Evolutionary conservation across 2,113 vertebrate species (phyloP), one percentile per base, ranked within the genome.

Genomic region (Oceanites oceanicus): DNA sequence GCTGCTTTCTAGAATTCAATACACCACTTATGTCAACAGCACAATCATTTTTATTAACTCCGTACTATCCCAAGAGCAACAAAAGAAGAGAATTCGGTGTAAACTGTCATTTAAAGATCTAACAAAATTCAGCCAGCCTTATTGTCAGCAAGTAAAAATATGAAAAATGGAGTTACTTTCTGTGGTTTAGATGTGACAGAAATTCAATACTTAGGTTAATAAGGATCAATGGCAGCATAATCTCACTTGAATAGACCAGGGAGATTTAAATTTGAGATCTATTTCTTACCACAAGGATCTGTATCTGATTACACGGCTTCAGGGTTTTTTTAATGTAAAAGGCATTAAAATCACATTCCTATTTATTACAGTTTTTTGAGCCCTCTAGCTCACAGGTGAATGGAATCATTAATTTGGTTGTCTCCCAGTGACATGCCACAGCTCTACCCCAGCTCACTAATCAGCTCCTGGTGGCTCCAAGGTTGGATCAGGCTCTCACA

Each of bases 161-260:
- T 75, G 90, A 86, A 84, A 95, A 95, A 94, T 93, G 5, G 65
- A 72, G 56, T 81, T 87, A 29, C 56, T 88, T 80, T 63, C 63
- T 80, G 62, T 84, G 83, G 77, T 71, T 93, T 81, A 38, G 61
- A 40, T 65, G 61, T 65, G 86, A 84, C 83, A 91, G 75, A 67
- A 95, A 56, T 78, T 65, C 96, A 85, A 78, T 95, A 87, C 21
- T 27, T 85, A 42, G 30, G 68, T 84, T 96, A 89, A 89, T n/a
- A 74, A 91, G 61, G 72, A 94, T 82, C 88, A 81, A 61, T 87
- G 72, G 71, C 70, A 58, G 36, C 30, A 32, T 30, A 68, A 92
- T 75, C 68, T 94, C 72, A 4, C 52, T 86, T 75, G 40, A 68
- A 8, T 27, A 81, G 56, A 53, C 14, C 15, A 26, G 23, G 12